Evolutionary conservation across 2,797 vertebrate species (phyloP), one percentile per base, ranked within the genome.

Genomic region (Tympanoctomys barrerae): DNA sequence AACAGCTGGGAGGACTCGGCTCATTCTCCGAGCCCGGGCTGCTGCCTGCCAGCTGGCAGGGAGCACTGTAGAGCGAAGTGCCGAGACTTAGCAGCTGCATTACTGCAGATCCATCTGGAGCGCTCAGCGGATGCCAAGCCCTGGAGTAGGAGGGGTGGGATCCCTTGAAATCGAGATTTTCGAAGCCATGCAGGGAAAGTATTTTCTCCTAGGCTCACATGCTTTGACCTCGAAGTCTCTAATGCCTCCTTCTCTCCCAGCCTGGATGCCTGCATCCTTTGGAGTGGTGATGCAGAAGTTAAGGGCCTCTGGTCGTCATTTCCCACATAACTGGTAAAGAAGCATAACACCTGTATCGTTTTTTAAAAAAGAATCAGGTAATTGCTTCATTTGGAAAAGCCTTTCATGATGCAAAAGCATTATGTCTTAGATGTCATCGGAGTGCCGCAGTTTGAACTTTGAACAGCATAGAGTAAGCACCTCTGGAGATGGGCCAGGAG

Each of bases 1-100:
- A 10, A 92, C 98, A 98, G 98, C 98, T 98, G 98, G 97, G 97
- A 97, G 96, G 98, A 98, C 98, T 98, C 94, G 96, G 97, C 95
- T 97, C 1, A 46, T 79, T 70, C 95, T 95, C n/a, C 70, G 96
- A 97, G 97, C 97, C 94, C 87, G 0, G 97, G 80, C 95, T 97
- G 96, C 96, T 96, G 93, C 95, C 39, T 96, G 98, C 98, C 98
- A 98, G 96, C 98, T 98, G 98, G 98, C 98, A 98, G 62, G 0
- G 0, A 59, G 42, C 4, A 49, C 68, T 19, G 24, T 70, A 3
- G 94, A 97, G 95, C 87, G 70, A 86, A 92, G 95, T 73, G 97
- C 98, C 98, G 96, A 98, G 83, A 90, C 92, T 95, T 94, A 97
- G 96, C 97, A 98, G 0, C 7, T 97, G 96, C 95, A 95, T 96